These are phyloP conservation scores for Anolis apletophallus DNA, from an alignment of 2,797 vertebrate genomes.

Conservation along the genomic window DNA sequence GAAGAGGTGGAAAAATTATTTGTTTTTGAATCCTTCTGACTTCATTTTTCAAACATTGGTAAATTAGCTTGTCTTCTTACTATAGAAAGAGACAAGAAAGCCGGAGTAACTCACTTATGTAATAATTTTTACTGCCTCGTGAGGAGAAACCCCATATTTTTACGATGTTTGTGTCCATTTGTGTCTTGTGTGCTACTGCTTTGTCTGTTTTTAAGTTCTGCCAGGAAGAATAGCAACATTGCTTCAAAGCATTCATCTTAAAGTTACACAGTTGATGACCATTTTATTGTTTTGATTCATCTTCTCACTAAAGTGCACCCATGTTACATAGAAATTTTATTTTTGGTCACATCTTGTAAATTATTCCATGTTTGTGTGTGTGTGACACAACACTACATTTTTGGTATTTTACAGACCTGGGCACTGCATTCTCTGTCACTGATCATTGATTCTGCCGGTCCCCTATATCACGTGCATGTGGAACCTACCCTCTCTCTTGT, in stretches of 20 bases:
- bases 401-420: constrained; percentile 84
- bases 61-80: neutral
- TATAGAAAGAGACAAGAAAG: neutral
- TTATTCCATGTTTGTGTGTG: neutral
- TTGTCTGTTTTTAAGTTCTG: neutral
- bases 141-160: neutral
- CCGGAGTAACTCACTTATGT: neutral
- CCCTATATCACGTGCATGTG: constrained; percentile 84
- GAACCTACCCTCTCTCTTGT: constrained; percentile 87
- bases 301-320: constrained; percentile 39
- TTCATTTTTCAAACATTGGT: neutral
- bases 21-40: neutral
- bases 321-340: constrained; percentile 38
- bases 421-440: constrained; percentile 90
- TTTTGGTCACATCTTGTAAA: constrained; percentile 15
- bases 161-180: neutral
- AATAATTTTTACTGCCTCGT: neutral
- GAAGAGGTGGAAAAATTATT: neutral
- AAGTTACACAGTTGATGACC: neutral
- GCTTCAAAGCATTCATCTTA: constrained; percentile 22
- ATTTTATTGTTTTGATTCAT: neutral
- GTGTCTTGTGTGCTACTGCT: neutral
- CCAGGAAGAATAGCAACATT: neutral
- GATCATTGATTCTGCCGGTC: constrained; percentile 87
- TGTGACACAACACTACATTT: constrained; percentile 8